These are phyloP conservation scores for Drymonia ruficornis DNA, from an alignment of 2,888 invertebrate genomes.

Conservation along the genomic window DNA sequence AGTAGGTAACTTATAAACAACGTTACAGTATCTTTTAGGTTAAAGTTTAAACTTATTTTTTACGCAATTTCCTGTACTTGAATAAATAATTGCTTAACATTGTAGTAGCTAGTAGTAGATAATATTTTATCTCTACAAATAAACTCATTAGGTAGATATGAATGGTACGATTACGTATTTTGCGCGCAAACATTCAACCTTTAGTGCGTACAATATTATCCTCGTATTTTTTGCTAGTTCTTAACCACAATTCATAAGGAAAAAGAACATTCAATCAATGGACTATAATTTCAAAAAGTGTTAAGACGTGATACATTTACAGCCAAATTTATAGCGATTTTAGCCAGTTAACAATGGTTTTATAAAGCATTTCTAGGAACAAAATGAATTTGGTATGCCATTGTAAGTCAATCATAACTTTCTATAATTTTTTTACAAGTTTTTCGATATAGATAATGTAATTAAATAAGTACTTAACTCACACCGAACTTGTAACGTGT, in stretches of 20 bases:
- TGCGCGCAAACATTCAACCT: constrained; percentile 6
- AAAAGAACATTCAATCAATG: neutral
- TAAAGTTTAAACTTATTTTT: constrained; percentile 13
- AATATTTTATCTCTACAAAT: constrained; percentile 9
- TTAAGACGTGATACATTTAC: too few relatives aligned
- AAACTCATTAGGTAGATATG: constrained; percentile 10
- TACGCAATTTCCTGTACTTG: constrained; percentile 10
- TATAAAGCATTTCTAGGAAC: too few relatives aligned
- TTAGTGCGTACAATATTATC: neutral
- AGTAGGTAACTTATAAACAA: constrained; percentile 20
- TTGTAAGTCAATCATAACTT: too few relatives aligned
- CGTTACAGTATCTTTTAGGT: constrained; percentile 14
- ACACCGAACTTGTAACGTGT: too few relatives aligned
- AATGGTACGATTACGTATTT: constrained; percentile 7
- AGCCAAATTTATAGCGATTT: too few relatives aligned
- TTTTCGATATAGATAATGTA: too few relatives aligned
- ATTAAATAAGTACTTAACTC: too few relatives aligned
- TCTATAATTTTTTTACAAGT: too few relatives aligned
- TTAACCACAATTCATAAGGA: neutral
- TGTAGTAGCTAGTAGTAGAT: constrained; percentile 9
- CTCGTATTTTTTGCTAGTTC: neutral
- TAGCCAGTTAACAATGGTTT: too few relatives aligned
- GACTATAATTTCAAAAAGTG: neutral
- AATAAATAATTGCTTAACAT: constrained; percentile 14
- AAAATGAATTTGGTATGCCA: too few relatives aligned